Evolutionary conservation across 2,113 vertebrate species (phyloP), one percentile per base, ranked within the genome.

Genomic region (Megaceryle torquata): DNA sequence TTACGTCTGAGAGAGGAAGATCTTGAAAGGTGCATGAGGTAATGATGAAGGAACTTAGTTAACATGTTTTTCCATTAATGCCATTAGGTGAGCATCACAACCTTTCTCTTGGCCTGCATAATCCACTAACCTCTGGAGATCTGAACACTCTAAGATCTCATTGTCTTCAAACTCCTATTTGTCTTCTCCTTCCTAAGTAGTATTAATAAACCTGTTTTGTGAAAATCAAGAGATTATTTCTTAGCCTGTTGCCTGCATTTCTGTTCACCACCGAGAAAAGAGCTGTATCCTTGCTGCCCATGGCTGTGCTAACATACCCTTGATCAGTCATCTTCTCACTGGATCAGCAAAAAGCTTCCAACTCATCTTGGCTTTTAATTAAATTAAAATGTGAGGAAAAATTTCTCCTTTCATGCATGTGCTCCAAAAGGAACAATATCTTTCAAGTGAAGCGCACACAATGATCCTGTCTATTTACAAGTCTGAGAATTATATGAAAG

Each of bases 281-380:
- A 61, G 48, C 39, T 83, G 26, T 91, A 92, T 89, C 91, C 81
- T 86, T 54, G 33, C 31, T 83, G 53, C 7, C 48, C 20, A 15
- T 93, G 97, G 91, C 92, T 96, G 95, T 88, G 77, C 64, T 96
- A 96, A 95, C 89, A 94, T 54, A 88, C 86, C 88, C 29, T 78
- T 86, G 43, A 96, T 96, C 92, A 79, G 82, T 74, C 89, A 89
- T 97, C 82, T 97, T 98, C 96, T 97, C 89, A 92, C 56, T 88
- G 91, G 76, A 96, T 96, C 71, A 91, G 46, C 76, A 97, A 91
- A 97, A 97, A 97, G 91, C 86, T 75, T 95, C 74, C 4, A 39
- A 89, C 70, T 72, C 72, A 91, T 93, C 85, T 89, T 91, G 74
- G 81, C 57, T 97, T 97, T 98, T 96, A 98, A 97, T 97, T 96